These are phyloP conservation scores for Ispidina lecontei DNA, from an alignment of 2,797 vertebrate genomes.

Conservation along the genomic window DNA sequence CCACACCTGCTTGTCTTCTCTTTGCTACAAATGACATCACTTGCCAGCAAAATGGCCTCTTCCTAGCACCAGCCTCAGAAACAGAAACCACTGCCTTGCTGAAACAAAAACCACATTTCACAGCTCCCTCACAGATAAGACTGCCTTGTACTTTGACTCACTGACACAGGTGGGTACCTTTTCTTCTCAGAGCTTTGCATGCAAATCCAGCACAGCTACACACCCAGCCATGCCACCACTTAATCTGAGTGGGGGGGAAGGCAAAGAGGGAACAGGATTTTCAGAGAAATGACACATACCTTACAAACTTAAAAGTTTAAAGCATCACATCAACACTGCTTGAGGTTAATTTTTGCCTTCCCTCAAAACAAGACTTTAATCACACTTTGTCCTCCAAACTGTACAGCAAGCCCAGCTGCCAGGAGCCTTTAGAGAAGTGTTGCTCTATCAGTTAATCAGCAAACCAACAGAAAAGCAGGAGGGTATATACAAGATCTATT, in stretches of 20 bases:
- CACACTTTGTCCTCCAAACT: conserved; percentile 16
- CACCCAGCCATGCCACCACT: neutral
- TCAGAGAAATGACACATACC: neutral
- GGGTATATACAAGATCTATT: neutral
- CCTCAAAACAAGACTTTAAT: conserved; percentile 17
- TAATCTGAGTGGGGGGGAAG: neutral
- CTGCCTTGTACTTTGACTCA: neutral
- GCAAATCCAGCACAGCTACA: neutral
- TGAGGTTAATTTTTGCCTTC: conserved; percentile 40
- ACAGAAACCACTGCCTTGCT: conserved; percentile 15
- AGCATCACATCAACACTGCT: neutral
- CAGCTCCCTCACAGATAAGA: neutral
- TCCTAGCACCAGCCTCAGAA: neutral
- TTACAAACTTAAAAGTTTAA: neutral
- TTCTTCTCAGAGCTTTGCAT: neutral
- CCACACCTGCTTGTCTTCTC: neutral
- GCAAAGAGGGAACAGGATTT: neutral
- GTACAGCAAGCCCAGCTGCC: neutral
- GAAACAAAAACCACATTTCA: conserved; percentile 9
- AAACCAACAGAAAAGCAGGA: conserved; percentile 1
- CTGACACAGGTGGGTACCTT: neutral
- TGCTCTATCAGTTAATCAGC: conserved; percentile 44
- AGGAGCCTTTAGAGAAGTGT: neutral
- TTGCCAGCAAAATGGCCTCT: conserved; percentile 25
- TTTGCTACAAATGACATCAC: neutral